phyloP scores from a whole-genome alignment of 2,888 invertebrate species.

The Malthinus seriepunctatus region DNA sequence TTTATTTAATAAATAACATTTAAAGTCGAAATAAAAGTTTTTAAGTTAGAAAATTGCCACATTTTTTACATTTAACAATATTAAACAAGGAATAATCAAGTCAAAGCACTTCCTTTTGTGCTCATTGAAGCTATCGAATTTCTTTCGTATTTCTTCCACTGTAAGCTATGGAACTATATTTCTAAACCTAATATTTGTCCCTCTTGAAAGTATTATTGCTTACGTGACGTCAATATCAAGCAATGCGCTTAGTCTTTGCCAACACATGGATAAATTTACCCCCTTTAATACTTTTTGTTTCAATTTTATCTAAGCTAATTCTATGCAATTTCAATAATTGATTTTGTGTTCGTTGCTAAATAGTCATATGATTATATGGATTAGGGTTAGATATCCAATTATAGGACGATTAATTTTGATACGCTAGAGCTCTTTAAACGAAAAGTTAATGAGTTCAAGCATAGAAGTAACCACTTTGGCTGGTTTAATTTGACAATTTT shows the following conservation, averaged over 20 bases:
- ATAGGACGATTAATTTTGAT: too few species aligned
- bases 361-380: too few species aligned
- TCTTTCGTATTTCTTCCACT: slow-evolving; percentile 16
- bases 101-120: slow-evolving; percentile 2
- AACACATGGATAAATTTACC: not conserved
- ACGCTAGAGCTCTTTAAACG: too few species aligned
- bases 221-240: slow-evolving; percentile 23
- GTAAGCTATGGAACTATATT: slow-evolving; percentile 22
- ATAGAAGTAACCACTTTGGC: too few species aligned
- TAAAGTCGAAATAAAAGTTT: not conserved
- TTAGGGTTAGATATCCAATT: too few species aligned
- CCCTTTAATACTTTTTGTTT: not conserved
- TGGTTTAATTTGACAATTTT: too few species aligned
- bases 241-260: slow-evolving; percentile 16
- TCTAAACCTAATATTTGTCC: slow-evolving; percentile 23
- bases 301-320: not conserved
- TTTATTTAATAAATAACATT: not conserved
- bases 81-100: slow-evolving; percentile 13
- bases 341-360: too few species aligned
- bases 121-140: slow-evolving; percentile 14
- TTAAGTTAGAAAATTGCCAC: slow-evolving; percentile 2
- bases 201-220: slow-evolving; percentile 22
- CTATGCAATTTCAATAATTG: too few species aligned
- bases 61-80: slow-evolving; percentile 7
- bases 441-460: too few species aligned